Conservation (phyloP, 2,888 invertebrate genomes). For the Troglohyphantes excavatus region DNA sequence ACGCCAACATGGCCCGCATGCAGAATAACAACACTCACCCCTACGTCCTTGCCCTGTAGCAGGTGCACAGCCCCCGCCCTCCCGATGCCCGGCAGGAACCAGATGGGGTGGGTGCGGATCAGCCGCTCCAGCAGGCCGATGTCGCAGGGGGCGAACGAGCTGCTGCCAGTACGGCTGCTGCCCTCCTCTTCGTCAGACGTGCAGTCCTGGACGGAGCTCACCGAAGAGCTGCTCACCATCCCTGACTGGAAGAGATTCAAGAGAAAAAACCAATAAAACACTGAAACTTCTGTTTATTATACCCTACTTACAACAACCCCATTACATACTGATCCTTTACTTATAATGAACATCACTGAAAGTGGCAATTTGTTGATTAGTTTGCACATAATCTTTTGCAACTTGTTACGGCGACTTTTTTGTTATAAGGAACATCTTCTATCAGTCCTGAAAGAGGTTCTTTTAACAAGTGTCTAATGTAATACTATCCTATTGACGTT, state of each 20-base stretch:
- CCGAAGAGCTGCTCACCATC: conserved; percentile 62
- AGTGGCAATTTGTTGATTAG: too few relatives aligned
- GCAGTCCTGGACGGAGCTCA: conserved; percentile 53
- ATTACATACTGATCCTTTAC: too few relatives aligned
- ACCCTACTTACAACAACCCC: too few relatives aligned
- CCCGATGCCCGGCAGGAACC: conserved; percentile 97
- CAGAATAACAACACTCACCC: conserved; percentile 83
- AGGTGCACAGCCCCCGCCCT: conserved; percentile 96
- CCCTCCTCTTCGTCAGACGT: conserved; percentile 68
- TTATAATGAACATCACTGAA: too few relatives aligned
- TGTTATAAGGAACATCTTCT: too few relatives aligned
- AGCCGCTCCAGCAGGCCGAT: conserved; percentile 93
- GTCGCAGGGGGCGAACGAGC: conserved; percentile 83
- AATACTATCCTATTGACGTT: too few relatives aligned
- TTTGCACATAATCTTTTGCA: too few relatives aligned
- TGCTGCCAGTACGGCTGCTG: conserved; percentile 64
- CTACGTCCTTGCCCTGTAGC: conserved; percentile 95
- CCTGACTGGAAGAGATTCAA: conserved; percentile 13
- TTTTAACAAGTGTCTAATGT: too few relatives aligned
- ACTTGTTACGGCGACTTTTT: too few relatives aligned
- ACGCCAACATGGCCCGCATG: too few relatives aligned
- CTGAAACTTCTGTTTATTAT: not conserved
- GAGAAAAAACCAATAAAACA: not conserved
- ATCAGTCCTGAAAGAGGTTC: too few relatives aligned
- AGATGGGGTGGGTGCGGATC: conserved; percentile 95